phyloP scores from a whole-genome alignment of 2,888 invertebrate species.

The Gandaritis pyraliata region DNA sequence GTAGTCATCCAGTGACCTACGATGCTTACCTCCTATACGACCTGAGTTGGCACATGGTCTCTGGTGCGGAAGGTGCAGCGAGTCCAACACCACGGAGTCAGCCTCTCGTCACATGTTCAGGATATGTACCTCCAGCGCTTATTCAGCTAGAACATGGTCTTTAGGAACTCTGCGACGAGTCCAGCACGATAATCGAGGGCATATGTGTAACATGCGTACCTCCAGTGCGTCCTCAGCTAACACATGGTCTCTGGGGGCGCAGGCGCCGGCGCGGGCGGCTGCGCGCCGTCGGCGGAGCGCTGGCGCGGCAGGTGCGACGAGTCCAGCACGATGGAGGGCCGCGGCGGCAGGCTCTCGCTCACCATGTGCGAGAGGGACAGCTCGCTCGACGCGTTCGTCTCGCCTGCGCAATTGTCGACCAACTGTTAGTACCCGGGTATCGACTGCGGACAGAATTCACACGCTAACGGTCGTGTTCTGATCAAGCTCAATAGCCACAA shows the following conservation, averaged over 20 bases:
- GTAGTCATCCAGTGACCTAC: too few relatives aligned
- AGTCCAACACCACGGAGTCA: too few relatives aligned
- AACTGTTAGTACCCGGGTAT: slow-evolving; percentile 20
- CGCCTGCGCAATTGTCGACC: slow-evolving; percentile 56
- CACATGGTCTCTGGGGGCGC: slow-evolving; percentile 78
- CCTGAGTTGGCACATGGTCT: too few relatives aligned
- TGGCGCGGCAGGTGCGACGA: slow-evolving; percentile 79
- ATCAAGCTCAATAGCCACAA: slow-evolving; percentile 23
- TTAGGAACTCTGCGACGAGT: too few relatives aligned
- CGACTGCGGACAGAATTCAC: slow-evolving; percentile 29
- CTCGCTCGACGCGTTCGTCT: slow-evolving; percentile 81
- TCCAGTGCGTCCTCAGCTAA: slow-evolving; percentile 45
- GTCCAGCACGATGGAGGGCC: slow-evolving; percentile 80
- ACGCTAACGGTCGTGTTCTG: slow-evolving; percentile 19
- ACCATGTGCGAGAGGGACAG: slow-evolving; percentile 80
- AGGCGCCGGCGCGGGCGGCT: slow-evolving; percentile 62
- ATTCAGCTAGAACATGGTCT: not conserved
- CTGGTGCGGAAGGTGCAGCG: too few relatives aligned
- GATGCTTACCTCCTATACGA: too few relatives aligned
- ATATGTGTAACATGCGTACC: slow-evolving; percentile 17
- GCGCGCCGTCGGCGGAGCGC: slow-evolving; percentile 70
- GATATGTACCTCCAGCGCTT: too few relatives aligned
- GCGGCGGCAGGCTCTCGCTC: slow-evolving; percentile 78
- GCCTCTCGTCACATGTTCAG: too few relatives aligned
- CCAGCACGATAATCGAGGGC: too few relatives aligned